A percentile compares a stretch with the other conserved stretches of the same genome.
These are phyloP conservation scores for Sphaerophoria rueppellii DNA, from an alignment of 2,888 invertebrate genomes.

Conservation along the genomic window DNA sequence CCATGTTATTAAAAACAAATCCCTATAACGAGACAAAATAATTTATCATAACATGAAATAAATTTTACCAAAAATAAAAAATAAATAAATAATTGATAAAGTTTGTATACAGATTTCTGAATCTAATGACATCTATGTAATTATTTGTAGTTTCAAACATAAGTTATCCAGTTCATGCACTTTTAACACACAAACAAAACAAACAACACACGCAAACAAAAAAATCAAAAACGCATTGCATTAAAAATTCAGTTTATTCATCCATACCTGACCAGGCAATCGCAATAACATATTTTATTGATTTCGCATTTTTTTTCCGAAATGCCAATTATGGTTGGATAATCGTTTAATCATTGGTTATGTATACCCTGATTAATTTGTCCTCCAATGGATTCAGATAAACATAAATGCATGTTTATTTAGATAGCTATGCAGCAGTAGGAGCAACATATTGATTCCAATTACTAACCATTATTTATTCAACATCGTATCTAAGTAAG, in stretches of 20 bases:
- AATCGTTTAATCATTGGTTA: slow-evolving; percentile 59
- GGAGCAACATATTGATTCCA: no score
- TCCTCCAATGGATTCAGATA: slow-evolving; percentile 15
- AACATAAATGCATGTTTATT: background rate
- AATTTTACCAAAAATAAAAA: no score
- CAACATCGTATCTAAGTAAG: no score
- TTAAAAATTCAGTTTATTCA: slow-evolving; percentile 25
- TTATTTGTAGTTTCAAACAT: slow-evolving; percentile 10
- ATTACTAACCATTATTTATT: no score
- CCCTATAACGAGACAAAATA: slow-evolving; percentile 3
- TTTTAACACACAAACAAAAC: background rate
- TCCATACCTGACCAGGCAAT: background rate
- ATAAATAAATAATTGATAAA: background rate
- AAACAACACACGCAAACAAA: background rate
- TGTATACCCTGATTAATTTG: slow-evolving; percentile 41
- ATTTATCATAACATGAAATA: background rate
- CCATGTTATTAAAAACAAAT: background rate
- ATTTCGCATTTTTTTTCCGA: background rate
- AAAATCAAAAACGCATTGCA: slow-evolving; percentile 15
- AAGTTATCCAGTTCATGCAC: background rate
- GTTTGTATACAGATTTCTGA: background rate
- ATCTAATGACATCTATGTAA: background rate
- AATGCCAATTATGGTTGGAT: slow-evolving; percentile 47
- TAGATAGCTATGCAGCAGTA: no score
- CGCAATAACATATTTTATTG: slow-evolving; percentile 29